These are phyloP conservation scores for Neomicropteryx cornuta DNA, from an alignment of 1,140 invertebrate genomes.

Conservation along the genomic window DNA sequence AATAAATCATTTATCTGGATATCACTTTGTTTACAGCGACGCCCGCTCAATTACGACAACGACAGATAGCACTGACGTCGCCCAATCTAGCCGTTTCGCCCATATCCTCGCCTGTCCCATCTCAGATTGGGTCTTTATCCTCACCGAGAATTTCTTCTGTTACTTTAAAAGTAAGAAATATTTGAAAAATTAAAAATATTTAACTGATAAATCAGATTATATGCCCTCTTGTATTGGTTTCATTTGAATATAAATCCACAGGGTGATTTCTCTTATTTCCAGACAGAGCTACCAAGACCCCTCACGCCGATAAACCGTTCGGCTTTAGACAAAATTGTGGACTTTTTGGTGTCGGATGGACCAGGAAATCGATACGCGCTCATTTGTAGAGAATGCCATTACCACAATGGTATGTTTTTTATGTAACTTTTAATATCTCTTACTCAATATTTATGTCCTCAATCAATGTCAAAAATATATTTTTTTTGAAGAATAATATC, in stretches of 20 bases:
- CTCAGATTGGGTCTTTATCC: too few relatives aligned
- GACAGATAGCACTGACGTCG: slow-evolving; percentile 26
- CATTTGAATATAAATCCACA: too few relatives aligned
- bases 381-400: slow-evolving; percentile 81
- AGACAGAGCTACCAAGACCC: slow-evolving; percentile 28
- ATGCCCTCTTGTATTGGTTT: neutral
- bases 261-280: slow-evolving; percentile 4
- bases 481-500: too few relatives aligned
- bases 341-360: slow-evolving; percentile 92
- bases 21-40: slow-evolving; percentile 19
- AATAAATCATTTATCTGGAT: slow-evolving; percentile 5
- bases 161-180: too few relatives aligned
- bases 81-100: slow-evolving; percentile 34
- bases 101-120: slow-evolving; percentile 38
- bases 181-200: too few relatives aligned
- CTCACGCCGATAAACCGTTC: slow-evolving; percentile 27
- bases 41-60: slow-evolving; percentile 24
- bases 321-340: slow-evolving; percentile 75
- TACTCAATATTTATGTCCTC: neutral
- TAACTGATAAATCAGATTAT: too few relatives aligned
- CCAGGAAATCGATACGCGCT: slow-evolving; percentile 89
- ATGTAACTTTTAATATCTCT: neutral
- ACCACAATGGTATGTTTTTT: slow-evolving; percentile 68
- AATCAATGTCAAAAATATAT: too few relatives aligned
- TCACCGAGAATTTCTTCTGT: too few relatives aligned